These are phyloP conservation scores for Episyrphus balteatus DNA, from an alignment of 1,140 invertebrate genomes.

Conservation along the genomic window DNA sequence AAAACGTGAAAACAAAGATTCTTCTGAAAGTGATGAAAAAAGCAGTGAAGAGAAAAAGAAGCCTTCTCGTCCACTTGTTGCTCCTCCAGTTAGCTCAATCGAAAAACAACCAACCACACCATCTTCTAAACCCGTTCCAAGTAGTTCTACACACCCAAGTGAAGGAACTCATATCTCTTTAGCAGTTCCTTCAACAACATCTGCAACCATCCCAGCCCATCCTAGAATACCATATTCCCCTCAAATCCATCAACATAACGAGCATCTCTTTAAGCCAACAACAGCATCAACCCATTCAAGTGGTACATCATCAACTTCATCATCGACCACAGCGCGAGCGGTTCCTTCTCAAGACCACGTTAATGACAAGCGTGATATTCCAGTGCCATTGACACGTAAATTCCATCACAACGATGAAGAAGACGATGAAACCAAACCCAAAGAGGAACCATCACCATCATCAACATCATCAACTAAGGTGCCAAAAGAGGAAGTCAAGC, in stretches of 20 bases:
- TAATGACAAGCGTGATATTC: conserved; percentile 6
- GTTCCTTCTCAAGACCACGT: background rate
- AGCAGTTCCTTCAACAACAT: background rate
- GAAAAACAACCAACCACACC: background rate
- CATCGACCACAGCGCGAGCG: background rate
- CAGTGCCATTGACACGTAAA: conserved; percentile 7
- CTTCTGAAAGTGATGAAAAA: no score
- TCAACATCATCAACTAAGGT: no score
- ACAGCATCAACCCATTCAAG: background rate
- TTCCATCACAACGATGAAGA: conserved; percentile 5
- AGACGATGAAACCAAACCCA: no score
- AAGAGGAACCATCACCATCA: no score
- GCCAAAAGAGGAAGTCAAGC: no score
- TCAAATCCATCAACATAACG: background rate
- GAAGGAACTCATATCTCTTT: no score
- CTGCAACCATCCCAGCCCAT: no score
- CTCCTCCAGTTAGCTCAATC: background rate
- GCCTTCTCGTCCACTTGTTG: background rate
- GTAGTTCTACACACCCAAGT: no score
- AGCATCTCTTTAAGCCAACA: background rate
- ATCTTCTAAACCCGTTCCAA: no score
- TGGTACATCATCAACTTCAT: background rate
- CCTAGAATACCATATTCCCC: background rate
- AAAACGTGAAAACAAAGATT: no score
- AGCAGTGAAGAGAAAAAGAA: background rate